Evolutionary conservation across 2,888 invertebrate species (phyloP).

Genomic region (Apamea sordens): DNA sequence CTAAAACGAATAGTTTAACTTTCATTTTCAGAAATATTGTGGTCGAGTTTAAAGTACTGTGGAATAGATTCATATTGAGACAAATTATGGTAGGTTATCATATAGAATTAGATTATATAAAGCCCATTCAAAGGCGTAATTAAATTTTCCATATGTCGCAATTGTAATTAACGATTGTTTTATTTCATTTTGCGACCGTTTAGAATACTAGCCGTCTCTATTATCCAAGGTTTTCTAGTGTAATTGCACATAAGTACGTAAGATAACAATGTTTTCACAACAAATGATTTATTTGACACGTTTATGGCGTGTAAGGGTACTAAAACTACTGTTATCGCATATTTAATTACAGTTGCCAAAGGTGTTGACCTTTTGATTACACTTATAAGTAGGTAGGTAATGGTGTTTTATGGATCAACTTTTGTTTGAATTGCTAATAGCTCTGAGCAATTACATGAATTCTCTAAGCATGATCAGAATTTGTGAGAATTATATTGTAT

Average conservation of each 20-base stretch:
- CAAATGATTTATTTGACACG: conserved; percentile 57
- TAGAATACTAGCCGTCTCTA: conserved; percentile 37
- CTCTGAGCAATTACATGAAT: neutral
- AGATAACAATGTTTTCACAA: conserved; percentile 47
- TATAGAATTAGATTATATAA: conserved; percentile 34
- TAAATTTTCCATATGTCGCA: conserved; percentile 43
- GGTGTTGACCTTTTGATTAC: conserved; percentile 44
- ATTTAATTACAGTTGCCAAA: conserved; percentile 46
- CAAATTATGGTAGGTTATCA: conserved; percentile 26
- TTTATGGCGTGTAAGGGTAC: conserved; percentile 52
- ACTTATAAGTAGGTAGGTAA: conserved; percentile 17
- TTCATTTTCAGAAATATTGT: conserved; percentile 45
- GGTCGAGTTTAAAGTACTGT: conserved; percentile 18
- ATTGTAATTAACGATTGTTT: conserved; percentile 39
- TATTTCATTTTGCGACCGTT: conserved; percentile 41
- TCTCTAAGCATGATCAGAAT: neutral
- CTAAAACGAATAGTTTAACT: conserved; percentile 44
- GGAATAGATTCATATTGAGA: conserved; percentile 11
- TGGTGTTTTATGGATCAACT: conserved; percentile 32
- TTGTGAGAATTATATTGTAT: neutral
- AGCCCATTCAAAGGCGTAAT: conserved; percentile 20
- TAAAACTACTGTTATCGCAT: conserved; percentile 51
- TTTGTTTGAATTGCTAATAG: conserved; percentile 29
- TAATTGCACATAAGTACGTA: conserved; percentile 35
- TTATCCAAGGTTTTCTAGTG: conserved; percentile 54